Evolutionary conservation across 2,113 vertebrate genomes (phyloP), one percentile per base, ranked within the genome.

Genomic region (Pachyramphus minor): DNA sequence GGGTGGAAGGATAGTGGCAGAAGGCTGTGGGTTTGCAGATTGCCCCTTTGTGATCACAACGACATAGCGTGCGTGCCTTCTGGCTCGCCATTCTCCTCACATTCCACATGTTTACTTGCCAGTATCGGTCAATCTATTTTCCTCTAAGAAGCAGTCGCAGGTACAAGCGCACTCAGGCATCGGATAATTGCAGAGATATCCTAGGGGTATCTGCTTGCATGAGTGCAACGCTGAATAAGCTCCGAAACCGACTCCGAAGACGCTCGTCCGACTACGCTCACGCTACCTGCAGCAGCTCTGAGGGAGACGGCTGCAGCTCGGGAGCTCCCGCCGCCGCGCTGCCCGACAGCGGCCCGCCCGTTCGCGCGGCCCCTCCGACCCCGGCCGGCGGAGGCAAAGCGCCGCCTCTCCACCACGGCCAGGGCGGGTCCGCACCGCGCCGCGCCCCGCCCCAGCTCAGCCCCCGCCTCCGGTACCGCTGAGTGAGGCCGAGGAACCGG

Each of bases 401-500:
- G 9, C 25, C 31, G 25, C 69, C 55, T 8, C 37, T 58, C 81
- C 73, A 33, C 81, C 84, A 71, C 22, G 14, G 18, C 16, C 35
- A 28, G 35, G 35, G 47, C 60, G 41, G 27, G 27, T 23, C 44
- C 35, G 62, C 74, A 18, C 52, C 45, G 11, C 73, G 19, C 35
- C 64, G 19, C 87, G 55, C 72, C 66, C 42, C 90, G 6, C 63
- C 76, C 66, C 20, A 79, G 67, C 52, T 53, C 33, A 30, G 71
- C 30, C 49, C 28, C 75, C 18, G 39, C 28, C 73, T n/a, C 55
- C 37, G 24, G 58, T 95, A 95, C 93, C 95, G 93, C 91, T 96
- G 95, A 37, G 82, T 87, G 30, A 95, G 78, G 78, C 95, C 82
- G 41, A 96, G 78, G 78, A 96, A 77, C 1, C 93, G 91, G 21